A percentile compares a stretch with the other conserved stretches of the same genome.
Evolutionary conservation across 2,797 vertebrate species (phyloP).

Genomic region (Siniperca undulata): DNA sequence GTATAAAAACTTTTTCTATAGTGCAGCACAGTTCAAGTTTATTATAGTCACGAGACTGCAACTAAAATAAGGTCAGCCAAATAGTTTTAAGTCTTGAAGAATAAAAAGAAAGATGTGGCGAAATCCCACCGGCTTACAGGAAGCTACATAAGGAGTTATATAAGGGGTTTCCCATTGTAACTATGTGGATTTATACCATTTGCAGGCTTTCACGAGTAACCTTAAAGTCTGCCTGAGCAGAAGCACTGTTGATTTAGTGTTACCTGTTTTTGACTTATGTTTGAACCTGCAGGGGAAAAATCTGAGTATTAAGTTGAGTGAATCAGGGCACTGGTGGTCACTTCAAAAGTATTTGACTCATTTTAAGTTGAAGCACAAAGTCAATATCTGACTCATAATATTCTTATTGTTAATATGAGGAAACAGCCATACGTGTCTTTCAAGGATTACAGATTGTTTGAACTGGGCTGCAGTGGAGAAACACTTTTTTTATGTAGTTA

Average conservation of each 20-base stretch:
- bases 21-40: not conserved
- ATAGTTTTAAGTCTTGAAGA: not conserved
- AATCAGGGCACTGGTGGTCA: not conserved
- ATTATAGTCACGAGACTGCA: not conserved
- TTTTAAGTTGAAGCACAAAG: conserved; percentile 1
- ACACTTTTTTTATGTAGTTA: not conserved
- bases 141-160: not conserved
- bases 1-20: not conserved
- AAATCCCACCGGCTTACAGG: not conserved
- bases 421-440: not conserved
- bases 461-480: conserved; percentile 5
- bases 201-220: not conserved
- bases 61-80: conserved; percentile 15
- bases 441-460: conserved; percentile 30
- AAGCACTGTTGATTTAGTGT: conserved; percentile 3
- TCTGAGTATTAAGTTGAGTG: not conserved
- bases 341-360: not conserved
- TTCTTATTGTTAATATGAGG: not conserved
- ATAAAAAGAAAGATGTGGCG: not conserved
- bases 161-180: not conserved
- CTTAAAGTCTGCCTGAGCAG: not conserved
- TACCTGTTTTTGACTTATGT: not conserved
- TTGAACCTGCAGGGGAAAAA: not conserved
- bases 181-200: not conserved
- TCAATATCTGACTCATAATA: conserved; percentile 20